Base-by-base conservation (phyloP, 2,113 vertebrate species). In the Phyllostomus discolor region DNA sequence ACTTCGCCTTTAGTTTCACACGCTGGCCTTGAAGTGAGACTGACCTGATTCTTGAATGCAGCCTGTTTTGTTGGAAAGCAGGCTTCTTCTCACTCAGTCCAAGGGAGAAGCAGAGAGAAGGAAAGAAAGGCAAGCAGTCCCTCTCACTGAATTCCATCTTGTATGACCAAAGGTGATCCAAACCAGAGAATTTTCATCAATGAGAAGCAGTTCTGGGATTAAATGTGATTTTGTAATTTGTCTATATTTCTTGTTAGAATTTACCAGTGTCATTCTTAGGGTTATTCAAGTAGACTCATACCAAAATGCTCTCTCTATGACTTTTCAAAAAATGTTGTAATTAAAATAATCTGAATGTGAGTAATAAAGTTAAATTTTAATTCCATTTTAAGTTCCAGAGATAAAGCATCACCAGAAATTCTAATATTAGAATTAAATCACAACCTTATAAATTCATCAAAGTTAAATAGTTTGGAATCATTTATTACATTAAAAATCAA, bases 361-460 rank as follows among this genome's bases (percentile, higher is more conserved):
- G 52, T 35, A 84, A 90, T 62, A 26, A 92, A 59, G 28, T 70
- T 66, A 83, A 79, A 62, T 5, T 26, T 69, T 35, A 66, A 76
- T 22, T 94, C 33, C 81, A 62, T 94, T 87, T 78, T 92, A 92
- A 72, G 88, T 92, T 88, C 26, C 24, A 90, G 9, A 72, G n/a
- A 72, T 17, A 10, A 81, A 72, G 1, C 28, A 76, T 12, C 31
- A 6, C 33, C 43, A 50, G 31, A 76, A 82, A 69, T 69, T 88
- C 28, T 76, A 57, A 82, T 7, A 31, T 75, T 78, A 57, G 66
- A 91, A 66, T 82, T 75, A 88, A 88, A 69, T 41, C 82, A 22
- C 41, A 69, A 67, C 69, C 0, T 76, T n/a, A 59, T 28, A 41
- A 24, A 75, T 90, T 73, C 6, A 80, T 79, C 17, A 59, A 50